These are phyloP conservation scores for Tenodera sinensis DNA, from an alignment of 2,888 invertebrate species.

Conservation along the genomic window DNA sequence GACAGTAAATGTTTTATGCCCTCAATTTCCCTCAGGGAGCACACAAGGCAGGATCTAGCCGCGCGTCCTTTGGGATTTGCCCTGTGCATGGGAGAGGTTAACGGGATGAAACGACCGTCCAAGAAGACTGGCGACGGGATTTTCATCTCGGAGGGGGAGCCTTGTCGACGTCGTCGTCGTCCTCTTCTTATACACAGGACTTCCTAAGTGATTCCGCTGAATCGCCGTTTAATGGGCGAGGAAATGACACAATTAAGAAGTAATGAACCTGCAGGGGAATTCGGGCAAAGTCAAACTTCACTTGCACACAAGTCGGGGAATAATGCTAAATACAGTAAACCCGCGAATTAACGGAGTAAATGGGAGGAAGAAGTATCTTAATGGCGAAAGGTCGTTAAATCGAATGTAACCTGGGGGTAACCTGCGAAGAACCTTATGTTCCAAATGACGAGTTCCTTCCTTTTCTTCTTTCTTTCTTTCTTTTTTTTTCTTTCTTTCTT, in stretches of 20 bases:
- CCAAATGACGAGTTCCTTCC: too few species aligned
- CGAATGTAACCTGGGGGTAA: too few species aligned
- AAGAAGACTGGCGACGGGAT: neutral
- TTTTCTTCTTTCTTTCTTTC: too few species aligned
- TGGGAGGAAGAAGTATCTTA: too few species aligned
- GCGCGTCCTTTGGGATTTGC: neutral
- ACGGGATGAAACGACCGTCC: constrained; percentile 16
- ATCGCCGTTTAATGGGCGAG: neutral
- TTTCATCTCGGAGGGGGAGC: neutral
- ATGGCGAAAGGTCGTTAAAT: too few species aligned
- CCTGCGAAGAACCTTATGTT: too few species aligned
- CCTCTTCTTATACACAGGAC: neutral
- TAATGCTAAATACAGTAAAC: too few species aligned
- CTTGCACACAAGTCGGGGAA: neutral
- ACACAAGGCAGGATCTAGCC: constrained; percentile 8
- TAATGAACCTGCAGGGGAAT: neutral
- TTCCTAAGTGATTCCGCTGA: neutral
- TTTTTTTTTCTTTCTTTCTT: too few species aligned
- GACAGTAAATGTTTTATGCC: constrained; percentile 25
- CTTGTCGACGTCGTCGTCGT: neutral
- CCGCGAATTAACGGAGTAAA: too few species aligned
- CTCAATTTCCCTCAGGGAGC: constrained; percentile 22
- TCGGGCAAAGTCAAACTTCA: neutral
- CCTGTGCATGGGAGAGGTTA: constrained; percentile 11
- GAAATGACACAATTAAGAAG: neutral